Conservation (phyloP, 2,888 invertebrate genomes). For the Didymodactylos carnosus region DNA sequence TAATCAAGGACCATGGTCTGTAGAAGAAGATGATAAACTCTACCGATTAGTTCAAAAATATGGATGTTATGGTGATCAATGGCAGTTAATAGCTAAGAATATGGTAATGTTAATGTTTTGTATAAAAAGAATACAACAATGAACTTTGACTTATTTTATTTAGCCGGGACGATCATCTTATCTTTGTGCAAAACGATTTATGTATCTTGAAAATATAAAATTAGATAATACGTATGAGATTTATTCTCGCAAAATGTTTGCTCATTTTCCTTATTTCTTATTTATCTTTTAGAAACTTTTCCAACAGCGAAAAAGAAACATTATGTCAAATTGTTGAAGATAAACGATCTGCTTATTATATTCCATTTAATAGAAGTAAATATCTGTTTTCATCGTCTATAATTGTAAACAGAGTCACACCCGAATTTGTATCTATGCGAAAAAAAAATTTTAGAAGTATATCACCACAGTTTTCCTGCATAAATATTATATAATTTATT, state of each 20-base stretch:
- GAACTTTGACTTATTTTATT: neutral
- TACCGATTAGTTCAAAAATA: neutral
- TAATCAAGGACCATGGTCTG: neutral
- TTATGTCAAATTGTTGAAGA: neutral
- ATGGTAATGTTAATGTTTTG: neutral
- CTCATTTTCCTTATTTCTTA: neutral
- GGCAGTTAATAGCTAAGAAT: neutral
- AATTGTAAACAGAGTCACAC: too few relatives aligned
- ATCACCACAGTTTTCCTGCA: too few relatives aligned
- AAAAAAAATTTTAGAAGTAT: neutral
- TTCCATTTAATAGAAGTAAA: neutral
- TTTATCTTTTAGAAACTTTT: neutral
- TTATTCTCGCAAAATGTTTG: neutral
- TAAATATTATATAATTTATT: neutral
- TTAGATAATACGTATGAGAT: neutral
- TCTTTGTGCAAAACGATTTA: neutral
- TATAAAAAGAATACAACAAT: neutral
- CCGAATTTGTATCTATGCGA: too few relatives aligned
- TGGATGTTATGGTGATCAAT: neutral
- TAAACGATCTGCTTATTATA: neutral
- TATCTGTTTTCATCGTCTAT: too few relatives aligned
- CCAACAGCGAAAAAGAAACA: neutral
- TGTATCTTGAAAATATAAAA: neutral
- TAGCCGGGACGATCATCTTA: neutral
- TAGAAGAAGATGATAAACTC: neutral